These are phyloP conservation scores for Ardeotis arabs DNA, from an alignment of 2,113 vertebrate genomes.

Conservation along the genomic window DNA sequence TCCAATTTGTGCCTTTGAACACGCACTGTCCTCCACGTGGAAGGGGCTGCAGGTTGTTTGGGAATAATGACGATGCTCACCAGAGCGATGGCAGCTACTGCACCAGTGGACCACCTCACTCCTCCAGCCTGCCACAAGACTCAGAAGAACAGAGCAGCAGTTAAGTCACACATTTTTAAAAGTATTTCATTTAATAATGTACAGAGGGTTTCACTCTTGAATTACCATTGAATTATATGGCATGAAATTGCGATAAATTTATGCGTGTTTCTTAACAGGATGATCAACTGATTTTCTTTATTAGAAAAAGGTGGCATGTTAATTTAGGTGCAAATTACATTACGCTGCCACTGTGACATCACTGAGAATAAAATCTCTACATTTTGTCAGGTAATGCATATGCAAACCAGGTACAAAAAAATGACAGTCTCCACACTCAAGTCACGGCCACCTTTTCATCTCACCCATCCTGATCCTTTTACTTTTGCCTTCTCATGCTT, in stretches of 20 bases:
- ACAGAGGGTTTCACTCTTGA: neutral
- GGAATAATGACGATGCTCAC: neutral
- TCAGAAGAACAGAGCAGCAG: neutral
- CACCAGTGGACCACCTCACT: neutral
- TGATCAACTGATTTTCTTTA: neutral
- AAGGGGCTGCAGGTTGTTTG: neutral
- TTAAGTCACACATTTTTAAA: neutral
- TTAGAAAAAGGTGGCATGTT: neutral
- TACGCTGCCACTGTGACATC: neutral
- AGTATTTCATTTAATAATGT: neutral
- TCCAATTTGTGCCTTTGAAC: neutral
- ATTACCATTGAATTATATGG: neutral
- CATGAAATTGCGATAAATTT: neutral
- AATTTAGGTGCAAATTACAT: neutral
- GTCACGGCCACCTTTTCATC: neutral
- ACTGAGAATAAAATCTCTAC: neutral
- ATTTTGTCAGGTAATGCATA: neutral
- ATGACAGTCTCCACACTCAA: neutral
- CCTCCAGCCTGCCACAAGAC: neutral
- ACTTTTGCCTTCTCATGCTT: neutral
- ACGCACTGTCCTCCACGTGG: neutral
- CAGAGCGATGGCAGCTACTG: accelerated
- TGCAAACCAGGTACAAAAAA: neutral
- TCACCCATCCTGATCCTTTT: neutral
- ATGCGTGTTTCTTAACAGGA: neutral